These are phyloP conservation scores for Pituophis catenifer DNA, from an alignment of 2,113 vertebrate species.

Conservation along the genomic window DNA sequence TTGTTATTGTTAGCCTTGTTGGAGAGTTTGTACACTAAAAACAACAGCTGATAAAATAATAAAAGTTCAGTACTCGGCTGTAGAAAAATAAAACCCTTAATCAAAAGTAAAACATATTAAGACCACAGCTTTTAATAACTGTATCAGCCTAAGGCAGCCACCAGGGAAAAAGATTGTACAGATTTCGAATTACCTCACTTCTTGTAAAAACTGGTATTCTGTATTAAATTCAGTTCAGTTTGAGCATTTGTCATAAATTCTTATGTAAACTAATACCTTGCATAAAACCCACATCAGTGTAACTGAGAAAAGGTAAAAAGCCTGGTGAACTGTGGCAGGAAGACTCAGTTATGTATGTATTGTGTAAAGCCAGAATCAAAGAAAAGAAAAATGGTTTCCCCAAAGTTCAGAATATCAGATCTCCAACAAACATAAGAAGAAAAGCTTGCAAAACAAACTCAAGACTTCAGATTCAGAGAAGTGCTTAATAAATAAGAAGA, in stretches of 20 bases:
- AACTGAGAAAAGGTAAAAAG: neutral
- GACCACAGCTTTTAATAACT: neutral
- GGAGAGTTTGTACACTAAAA: neutral
- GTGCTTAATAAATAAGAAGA: constrained; percentile 37
- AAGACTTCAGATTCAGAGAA: too few relatives aligned
- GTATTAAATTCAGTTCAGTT: neutral
- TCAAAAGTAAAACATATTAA: neutral
- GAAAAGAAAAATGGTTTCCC: neutral
- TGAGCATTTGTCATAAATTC: neutral
- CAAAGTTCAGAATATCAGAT: neutral
- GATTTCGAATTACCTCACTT: neutral
- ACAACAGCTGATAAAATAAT: neutral
- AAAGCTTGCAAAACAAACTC: too few relatives aligned
- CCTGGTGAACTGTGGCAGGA: neutral
- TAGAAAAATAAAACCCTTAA: neutral
- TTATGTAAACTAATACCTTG: neutral
- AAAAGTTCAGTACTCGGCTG: neutral
- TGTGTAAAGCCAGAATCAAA: neutral
- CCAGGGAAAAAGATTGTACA: neutral
- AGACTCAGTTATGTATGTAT: neutral
- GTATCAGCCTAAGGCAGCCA: neutral
- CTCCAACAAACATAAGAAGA: neutral
- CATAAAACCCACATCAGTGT: neutral
- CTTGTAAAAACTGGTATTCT: neutral
- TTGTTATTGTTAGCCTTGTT: neutral